phyloP scores from a whole-genome alignment of 2,888 invertebrate genomes.

The Stenurella melanura region DNA sequence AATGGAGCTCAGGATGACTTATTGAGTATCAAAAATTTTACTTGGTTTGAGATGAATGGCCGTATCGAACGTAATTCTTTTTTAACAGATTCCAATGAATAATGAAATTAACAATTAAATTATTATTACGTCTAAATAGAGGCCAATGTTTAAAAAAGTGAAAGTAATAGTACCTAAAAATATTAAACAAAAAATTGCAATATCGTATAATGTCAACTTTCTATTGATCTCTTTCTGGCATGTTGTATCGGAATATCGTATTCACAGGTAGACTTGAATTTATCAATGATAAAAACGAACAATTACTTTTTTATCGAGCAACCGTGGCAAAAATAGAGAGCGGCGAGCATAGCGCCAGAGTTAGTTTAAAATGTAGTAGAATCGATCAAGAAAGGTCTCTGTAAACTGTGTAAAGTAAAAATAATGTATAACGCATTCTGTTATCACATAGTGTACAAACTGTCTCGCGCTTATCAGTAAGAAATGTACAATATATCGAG shows the following conservation, averaged over 20 bases:
- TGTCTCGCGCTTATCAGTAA: slow-evolving; percentile 52
- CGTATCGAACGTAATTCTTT: neutral
- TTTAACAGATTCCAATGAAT: neutral
- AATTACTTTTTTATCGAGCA: slow-evolving; percentile 39
- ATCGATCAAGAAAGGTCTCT: slow-evolving; percentile 41
- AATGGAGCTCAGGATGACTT: no score
- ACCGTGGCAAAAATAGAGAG: slow-evolving; percentile 32
- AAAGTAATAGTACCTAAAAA: slow-evolving; percentile 36
- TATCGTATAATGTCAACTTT: slow-evolving; percentile 20
- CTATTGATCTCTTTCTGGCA: slow-evolving; percentile 32
- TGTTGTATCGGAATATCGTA: slow-evolving; percentile 16
- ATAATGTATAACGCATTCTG: slow-evolving; percentile 41
- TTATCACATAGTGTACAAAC: slow-evolving; percentile 48
- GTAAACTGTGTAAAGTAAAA: slow-evolving; percentile 45
- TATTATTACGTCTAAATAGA: slow-evolving; percentile 29
- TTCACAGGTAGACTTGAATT: slow-evolving; percentile 9
- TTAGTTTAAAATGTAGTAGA: slow-evolving; percentile 39
- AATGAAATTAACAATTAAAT: neutral
- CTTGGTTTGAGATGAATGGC: no score
- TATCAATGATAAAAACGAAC: slow-evolving; percentile 44
- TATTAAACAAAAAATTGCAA: slow-evolving; percentile 37
- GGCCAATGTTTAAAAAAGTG: slow-evolving; percentile 43
- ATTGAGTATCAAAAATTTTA: no score
- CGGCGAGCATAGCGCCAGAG: slow-evolving; percentile 7
- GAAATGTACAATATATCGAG: slow-evolving; percentile 44